phyloP scores from a whole-genome alignment of 2,888 invertebrate species.

The Odontothrips loti region DNA sequence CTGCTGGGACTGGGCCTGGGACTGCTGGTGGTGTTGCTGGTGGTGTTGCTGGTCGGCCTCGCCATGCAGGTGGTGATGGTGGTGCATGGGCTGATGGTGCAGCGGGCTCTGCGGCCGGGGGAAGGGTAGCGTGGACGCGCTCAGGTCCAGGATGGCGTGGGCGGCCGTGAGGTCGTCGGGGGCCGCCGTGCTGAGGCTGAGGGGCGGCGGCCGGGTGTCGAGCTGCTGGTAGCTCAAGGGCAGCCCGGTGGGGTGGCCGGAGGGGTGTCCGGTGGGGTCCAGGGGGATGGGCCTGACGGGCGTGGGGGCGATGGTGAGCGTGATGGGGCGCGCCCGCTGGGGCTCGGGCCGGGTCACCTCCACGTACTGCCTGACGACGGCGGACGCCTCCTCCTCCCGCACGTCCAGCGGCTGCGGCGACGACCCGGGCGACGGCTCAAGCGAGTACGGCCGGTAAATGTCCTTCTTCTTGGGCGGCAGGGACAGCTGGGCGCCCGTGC shows the following conservation, averaged over 20 bases:
- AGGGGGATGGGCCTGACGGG: slow-evolving; percentile 36
- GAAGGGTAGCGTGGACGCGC: slow-evolving; percentile 74
- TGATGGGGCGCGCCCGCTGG: slow-evolving; percentile 28
- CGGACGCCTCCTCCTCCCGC: slow-evolving; percentile 25
- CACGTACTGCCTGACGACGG: slow-evolving; percentile 33
- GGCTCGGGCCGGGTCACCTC: slow-evolving; percentile 32
- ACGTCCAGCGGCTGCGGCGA: slow-evolving; percentile 25
- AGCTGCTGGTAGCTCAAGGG: slow-evolving; percentile 31
- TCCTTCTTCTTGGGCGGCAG: slow-evolving; percentile 88
- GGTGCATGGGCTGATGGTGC: slow-evolving; percentile 40
- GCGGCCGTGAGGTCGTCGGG: slow-evolving; percentile 77
- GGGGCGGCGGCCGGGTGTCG: slow-evolving; percentile 27
- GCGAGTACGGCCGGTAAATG: slow-evolving; percentile 82
- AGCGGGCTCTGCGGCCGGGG: slow-evolving; percentile 57
- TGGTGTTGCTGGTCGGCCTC: slow-evolving; percentile 31
- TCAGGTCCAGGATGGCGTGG: slow-evolving; percentile 83
- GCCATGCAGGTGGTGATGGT: slow-evolving; percentile 45
- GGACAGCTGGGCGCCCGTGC: slow-evolving; percentile 53
- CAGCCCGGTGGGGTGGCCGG: slow-evolving; percentile 9
- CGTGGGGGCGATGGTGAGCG: slow-evolving; percentile 34
- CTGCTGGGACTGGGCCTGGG: slow-evolving; percentile 31
- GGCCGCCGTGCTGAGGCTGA: slow-evolving; percentile 44
- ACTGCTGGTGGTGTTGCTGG: slow-evolving; percentile 40
- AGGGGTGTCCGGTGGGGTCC: slow-evolving; percentile 35
- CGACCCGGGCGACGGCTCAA: slow-evolving; percentile 48